Evolutionary conservation across 1,140 invertebrate genomes (phyloP).

Genomic region (Orchesella cincta): DNA sequence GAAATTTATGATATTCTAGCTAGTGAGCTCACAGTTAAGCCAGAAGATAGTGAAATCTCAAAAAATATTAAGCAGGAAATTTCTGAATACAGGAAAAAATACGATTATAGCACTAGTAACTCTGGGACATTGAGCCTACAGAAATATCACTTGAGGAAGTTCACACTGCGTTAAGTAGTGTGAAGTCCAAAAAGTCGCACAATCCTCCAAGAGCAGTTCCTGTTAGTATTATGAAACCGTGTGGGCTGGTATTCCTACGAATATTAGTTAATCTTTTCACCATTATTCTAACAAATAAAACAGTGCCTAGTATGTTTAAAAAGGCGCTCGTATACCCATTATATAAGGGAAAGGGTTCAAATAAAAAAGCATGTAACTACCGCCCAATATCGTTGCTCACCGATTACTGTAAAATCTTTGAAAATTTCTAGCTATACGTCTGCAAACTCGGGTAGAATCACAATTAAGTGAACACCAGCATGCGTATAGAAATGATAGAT

Average conservation of each 20-base stretch:
- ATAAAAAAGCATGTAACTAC: not conserved
- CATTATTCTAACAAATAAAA: not conserved
- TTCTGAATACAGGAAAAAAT: too few species aligned
- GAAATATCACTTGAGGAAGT: too few species aligned
- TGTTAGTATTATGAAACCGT: not conserved
- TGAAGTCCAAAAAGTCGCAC: not conserved
- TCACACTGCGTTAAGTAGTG: too few species aligned
- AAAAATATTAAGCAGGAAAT: too few species aligned
- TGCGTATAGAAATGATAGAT: conserved; percentile 2
- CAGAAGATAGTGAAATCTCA: too few species aligned
- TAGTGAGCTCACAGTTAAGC: not conserved
- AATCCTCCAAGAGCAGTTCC: not conserved
- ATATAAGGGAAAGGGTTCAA: not conserved
- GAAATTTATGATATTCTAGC: not conserved
- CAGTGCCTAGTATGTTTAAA: not conserved
- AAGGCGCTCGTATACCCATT: not conserved
- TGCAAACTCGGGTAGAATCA: not conserved
- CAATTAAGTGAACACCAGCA: not conserved
- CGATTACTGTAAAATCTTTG: conserved; percentile 12
- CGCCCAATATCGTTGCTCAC: conserved; percentile 9
- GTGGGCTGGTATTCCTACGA: not conserved
- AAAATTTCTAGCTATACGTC: not conserved
- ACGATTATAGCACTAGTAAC: too few species aligned
- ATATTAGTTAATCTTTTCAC: not conserved
- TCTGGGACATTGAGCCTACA: too few species aligned